A percentile compares a stretch with the other conserved stretches of the same genome.
Evolutionary conservation across 2,888 invertebrate species (phyloP).

Genomic region (Drosophila algonquin): DNA sequence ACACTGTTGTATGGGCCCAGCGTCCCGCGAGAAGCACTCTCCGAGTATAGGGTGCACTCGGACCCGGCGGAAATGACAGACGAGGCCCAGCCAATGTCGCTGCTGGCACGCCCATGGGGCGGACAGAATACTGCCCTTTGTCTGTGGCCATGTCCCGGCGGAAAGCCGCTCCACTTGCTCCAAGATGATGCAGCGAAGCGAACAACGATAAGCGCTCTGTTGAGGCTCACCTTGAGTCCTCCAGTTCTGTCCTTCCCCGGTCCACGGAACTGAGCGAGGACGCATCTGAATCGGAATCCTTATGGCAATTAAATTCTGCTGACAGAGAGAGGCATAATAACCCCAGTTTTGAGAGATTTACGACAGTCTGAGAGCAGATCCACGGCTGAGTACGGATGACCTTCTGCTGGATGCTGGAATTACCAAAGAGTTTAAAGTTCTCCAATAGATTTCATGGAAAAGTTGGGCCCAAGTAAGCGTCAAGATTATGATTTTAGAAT

Average conservation of each 20-base stretch:
- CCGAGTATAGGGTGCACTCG: background rate
- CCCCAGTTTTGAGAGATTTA: background rate
- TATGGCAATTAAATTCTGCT: conserved; percentile 64
- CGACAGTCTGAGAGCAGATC: background rate
- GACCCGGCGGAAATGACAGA: conserved; percentile 45
- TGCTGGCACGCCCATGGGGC: conserved; percentile 31
- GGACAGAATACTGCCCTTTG: conserved; percentile 28
- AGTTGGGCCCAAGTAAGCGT: too few species aligned
- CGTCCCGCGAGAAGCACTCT: background rate
- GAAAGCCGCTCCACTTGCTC: conserved; percentile 32
- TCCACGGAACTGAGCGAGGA: conserved; percentile 1
- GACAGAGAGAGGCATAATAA: background rate
- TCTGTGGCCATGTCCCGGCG: conserved; percentile 41
- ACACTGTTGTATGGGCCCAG: background rate
- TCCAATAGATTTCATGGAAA: background rate
- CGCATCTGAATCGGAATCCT: conserved; percentile 26
- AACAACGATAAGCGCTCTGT: conserved; percentile 32
- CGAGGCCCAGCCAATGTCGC: conserved; percentile 40
- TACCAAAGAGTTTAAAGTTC: background rate
- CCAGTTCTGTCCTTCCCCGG: background rate
- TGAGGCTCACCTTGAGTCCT: conserved; percentile 21
- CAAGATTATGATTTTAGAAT: too few species aligned
- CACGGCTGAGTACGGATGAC: background rate
- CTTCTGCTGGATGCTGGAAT: background rate
- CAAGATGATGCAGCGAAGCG: conserved; percentile 41